Percentiles rank a stretch among this genome's conserved stretches.
These are phyloP conservation scores for Mylabris sibirica DNA, from an alignment of 2,888 invertebrate species.

Conservation along the genomic window DNA sequence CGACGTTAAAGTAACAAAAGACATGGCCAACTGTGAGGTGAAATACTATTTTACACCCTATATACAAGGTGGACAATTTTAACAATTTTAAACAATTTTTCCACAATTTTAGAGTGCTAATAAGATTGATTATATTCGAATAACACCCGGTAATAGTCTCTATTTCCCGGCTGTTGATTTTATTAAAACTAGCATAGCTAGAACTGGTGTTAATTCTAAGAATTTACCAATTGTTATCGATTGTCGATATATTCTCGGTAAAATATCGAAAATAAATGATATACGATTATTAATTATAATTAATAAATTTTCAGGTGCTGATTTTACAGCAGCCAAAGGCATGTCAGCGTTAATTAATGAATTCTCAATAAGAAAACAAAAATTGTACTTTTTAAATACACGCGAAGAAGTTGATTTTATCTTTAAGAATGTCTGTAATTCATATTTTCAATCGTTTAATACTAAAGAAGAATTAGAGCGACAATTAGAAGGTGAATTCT, in stretches of 20 bases:
- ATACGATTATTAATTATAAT: neutral
- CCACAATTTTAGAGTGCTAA: slow-evolving; percentile 45
- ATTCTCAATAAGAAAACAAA: slow-evolving; percentile 74
- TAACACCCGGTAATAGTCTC: slow-evolving; percentile 80
- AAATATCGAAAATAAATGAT: slow-evolving; percentile 29
- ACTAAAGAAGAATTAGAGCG: slow-evolving; percentile 69
- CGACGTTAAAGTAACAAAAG: no score
- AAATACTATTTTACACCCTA: no score
- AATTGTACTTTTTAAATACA: slow-evolving; percentile 74
- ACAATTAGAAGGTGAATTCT: slow-evolving; percentile 63
- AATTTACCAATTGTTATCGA: slow-evolving; percentile 82
- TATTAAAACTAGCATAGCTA: slow-evolving; percentile 78
- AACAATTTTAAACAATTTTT: slow-evolving; percentile 64
- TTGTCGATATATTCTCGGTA: slow-evolving; percentile 79
- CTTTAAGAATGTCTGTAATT: slow-evolving; percentile 72
- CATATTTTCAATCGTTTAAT: slow-evolving; percentile 68
- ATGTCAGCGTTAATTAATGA: slow-evolving; percentile 79
- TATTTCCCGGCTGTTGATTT: slow-evolving; percentile 88
- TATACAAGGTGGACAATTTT: no score
- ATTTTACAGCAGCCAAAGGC: slow-evolving; percentile 88
- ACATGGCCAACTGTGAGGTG: no score
- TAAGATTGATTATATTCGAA: slow-evolving; percentile 76
- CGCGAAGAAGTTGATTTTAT: slow-evolving; percentile 72
- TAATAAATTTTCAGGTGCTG: slow-evolving; percentile 74
- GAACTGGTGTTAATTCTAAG: slow-evolving; percentile 71